These are phyloP conservation scores for Cuculus canorus DNA, from an alignment of 2,797 vertebrate genomes.

Conservation along the genomic window DNA sequence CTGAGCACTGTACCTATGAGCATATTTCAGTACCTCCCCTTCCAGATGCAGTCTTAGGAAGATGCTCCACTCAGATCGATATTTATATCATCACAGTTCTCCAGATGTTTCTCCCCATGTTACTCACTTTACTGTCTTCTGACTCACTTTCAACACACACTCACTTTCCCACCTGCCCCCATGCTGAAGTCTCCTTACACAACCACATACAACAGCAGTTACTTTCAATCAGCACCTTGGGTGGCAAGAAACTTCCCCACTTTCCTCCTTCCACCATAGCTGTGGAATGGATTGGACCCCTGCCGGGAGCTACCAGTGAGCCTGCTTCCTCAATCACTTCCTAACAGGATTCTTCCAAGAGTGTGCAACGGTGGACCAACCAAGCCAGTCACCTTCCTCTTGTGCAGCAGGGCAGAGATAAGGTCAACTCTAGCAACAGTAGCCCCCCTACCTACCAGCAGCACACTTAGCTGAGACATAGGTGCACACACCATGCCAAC, in stretches of 20 bases:
- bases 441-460: background rate
- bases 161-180: background rate
- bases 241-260: background rate
- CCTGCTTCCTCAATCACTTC: background rate
- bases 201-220: background rate
- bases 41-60: background rate
- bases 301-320: background rate
- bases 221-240: background rate
- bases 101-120: background rate
- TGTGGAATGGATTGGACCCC: background rate
- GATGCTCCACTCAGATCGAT: background rate
- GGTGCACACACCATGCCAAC: accelerated
- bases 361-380: background rate
- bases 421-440: background rate
- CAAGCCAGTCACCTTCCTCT: background rate
- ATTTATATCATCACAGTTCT: background rate
- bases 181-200: background rate
- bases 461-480: accelerated
- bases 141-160: background rate
- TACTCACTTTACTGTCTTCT: background rate
- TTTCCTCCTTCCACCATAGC: background rate
- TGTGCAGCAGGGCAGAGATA: background rate
- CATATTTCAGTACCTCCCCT: background rate
- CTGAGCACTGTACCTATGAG: background rate
- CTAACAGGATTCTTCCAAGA: no score